A percentile compares a stretch with the other conserved stretches of the same genome.
These are phyloP conservation scores for Caretta caretta DNA, from an alignment of 2,113 vertebrate species.

Conservation along the genomic window DNA sequence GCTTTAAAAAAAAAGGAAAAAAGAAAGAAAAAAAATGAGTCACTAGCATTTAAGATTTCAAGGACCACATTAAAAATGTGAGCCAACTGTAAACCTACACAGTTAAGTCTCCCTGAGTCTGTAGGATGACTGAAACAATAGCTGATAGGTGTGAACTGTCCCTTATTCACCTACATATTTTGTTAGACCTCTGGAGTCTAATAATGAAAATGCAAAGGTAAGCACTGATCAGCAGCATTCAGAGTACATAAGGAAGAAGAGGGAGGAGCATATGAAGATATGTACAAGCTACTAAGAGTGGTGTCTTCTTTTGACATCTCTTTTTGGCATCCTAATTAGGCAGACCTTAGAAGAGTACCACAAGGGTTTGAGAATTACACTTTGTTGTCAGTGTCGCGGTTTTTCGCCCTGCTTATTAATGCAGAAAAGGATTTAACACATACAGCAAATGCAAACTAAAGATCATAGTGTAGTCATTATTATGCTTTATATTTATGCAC, in stretches of 20 bases:
- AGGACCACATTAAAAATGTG: neutral
- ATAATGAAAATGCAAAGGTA: neutral
- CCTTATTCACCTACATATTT: neutral
- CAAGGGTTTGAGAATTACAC: neutral
- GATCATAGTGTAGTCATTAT: neutral
- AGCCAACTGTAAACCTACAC: neutral
- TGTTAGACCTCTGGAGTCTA: neutral
- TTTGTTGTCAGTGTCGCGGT: neutral
- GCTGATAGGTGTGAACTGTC: fast-evolving
- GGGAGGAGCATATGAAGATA: neutral
- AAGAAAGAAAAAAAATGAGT: neutral
- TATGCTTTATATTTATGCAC: neutral
- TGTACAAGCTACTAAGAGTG: neutral
- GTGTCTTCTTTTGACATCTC: neutral
- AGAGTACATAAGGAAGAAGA: neutral
- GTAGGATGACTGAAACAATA: neutral
- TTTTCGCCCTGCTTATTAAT: neutral
- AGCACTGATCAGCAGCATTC: neutral
- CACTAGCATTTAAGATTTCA: neutral
- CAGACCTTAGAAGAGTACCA: neutral
- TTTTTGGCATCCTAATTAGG: neutral
- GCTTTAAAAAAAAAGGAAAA: neutral
- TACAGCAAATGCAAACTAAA: neutral
- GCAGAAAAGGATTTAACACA: neutral
- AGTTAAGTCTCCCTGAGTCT: neutral